phyloP scores from a whole-genome alignment of 2,797 vertebrate species.

The Pseudochirops corinnae region DNA sequence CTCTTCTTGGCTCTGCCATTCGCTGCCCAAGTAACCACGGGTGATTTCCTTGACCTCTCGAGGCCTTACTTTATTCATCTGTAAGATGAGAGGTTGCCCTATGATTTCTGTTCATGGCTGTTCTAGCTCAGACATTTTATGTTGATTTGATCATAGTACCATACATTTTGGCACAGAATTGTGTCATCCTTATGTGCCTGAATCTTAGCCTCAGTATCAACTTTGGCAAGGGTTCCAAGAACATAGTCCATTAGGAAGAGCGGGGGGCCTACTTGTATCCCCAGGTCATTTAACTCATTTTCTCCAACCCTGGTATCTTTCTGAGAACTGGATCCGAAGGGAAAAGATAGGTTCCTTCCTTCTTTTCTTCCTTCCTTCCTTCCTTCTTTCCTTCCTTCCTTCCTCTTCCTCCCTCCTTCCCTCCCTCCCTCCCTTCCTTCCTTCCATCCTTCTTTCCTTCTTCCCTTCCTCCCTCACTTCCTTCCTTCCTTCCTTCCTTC shows the following conservation, averaged over 20 bases:
- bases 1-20: background rate
- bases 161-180: background rate
- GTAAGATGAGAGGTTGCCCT: background rate
- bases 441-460: too few relatives aligned
- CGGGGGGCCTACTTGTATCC: background rate
- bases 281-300: background rate
- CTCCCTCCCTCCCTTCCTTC: background rate
- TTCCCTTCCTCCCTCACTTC: rapidly evolving
- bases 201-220: background rate
- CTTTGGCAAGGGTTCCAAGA: background rate
- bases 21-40: background rate
- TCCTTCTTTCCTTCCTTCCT: too few relatives aligned
- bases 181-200: background rate
- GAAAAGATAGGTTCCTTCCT: background rate
- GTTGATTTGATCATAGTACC: background rate
- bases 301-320: background rate
- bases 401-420: background rate
- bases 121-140: background rate
- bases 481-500: too few relatives aligned
- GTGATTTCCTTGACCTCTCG: background rate
- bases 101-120: background rate
- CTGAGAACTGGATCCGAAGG: background rate
- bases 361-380: too few relatives aligned
- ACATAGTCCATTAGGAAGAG: background rate
- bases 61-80: background rate